Conservation (phyloP, 2,888 invertebrate species). For the Emesis furor region DNA sequence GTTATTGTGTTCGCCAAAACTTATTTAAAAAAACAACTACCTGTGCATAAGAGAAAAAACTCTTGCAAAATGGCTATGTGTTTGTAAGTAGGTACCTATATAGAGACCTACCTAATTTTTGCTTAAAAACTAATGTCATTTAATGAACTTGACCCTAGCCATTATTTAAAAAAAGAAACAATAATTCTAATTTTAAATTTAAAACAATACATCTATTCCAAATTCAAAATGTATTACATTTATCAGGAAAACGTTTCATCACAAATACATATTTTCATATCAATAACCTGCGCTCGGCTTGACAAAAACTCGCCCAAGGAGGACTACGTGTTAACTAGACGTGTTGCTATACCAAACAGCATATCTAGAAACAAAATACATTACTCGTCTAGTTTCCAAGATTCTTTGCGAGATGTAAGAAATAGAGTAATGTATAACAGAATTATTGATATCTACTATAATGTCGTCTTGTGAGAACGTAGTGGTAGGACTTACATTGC, state of each 20-base stretch:
- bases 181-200: neutral
- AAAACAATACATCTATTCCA: neutral
- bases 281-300: slow-evolving; percentile 62
- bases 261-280: slow-evolving; percentile 65
- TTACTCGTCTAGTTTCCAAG: slow-evolving; percentile 46
- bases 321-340: slow-evolving; percentile 50
- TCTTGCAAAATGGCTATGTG: no score
- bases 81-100: no score
- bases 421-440: slow-evolving; percentile 78
- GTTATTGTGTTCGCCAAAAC: neutral
- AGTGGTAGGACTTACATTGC: slow-evolving; percentile 79
- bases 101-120: no score
- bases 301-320: slow-evolving; percentile 65
- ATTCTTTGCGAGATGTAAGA: slow-evolving; percentile 32
- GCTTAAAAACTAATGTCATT: no score
- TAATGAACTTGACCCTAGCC: no score
- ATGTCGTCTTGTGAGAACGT: slow-evolving; percentile 80
- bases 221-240: slow-evolving; percentile 16
- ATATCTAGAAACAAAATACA: slow-evolving; percentile 52
- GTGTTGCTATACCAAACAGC: neutral
- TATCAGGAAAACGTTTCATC: slow-evolving; percentile 45
- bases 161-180: neutral
- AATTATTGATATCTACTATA: slow-evolving; percentile 68
- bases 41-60: no score
- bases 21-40: neutral